A percentile compares a stretch with the other conserved stretches of the same genome.
Conservation (phyloP, 2,888 invertebrate genomes). For the Oscheius sp. region DNA sequence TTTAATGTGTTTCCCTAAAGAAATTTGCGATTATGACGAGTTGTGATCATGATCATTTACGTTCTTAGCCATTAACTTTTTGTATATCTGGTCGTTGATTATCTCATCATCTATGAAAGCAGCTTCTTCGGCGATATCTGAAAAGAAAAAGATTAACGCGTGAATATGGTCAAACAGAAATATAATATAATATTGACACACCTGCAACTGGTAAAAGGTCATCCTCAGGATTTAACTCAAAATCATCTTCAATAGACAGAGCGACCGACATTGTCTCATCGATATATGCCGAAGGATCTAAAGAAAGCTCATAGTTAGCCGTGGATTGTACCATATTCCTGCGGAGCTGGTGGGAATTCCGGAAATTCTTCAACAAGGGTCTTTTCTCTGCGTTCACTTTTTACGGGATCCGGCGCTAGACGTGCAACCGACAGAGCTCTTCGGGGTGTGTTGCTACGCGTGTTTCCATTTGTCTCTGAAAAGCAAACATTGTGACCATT, state of each 20-base stretch:
- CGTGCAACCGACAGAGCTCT: constrained; percentile 5
- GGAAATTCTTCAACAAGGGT: constrained; percentile 41
- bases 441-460: constrained; percentile 29
- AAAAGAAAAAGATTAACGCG: constrained; percentile 20
- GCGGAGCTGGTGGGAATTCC: constrained; percentile 41
- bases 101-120: constrained; percentile 44
- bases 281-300: constrained; percentile 35
- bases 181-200: constrained; percentile 16
- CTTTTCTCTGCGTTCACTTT: not conserved
- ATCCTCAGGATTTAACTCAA: constrained; percentile 38
- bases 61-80: constrained; percentile 49
- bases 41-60: constrained; percentile 31
- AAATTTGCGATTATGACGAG: not conserved
- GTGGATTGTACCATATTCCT: constrained; percentile 30
- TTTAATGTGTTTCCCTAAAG: constrained; percentile 39
- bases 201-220: constrained; percentile 43
- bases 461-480: constrained; percentile 30
- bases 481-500: not conserved
- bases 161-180: constrained; percentile 16
- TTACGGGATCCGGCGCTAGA: not conserved
- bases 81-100: constrained; percentile 45
- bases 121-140: constrained; percentile 60
- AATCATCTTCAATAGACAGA: constrained; percentile 48
- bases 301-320: not conserved
- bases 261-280: constrained; percentile 46